Evolutionary conservation across 2,888 invertebrate species (phyloP).

Genomic region (Melipona beecheii): DNA sequence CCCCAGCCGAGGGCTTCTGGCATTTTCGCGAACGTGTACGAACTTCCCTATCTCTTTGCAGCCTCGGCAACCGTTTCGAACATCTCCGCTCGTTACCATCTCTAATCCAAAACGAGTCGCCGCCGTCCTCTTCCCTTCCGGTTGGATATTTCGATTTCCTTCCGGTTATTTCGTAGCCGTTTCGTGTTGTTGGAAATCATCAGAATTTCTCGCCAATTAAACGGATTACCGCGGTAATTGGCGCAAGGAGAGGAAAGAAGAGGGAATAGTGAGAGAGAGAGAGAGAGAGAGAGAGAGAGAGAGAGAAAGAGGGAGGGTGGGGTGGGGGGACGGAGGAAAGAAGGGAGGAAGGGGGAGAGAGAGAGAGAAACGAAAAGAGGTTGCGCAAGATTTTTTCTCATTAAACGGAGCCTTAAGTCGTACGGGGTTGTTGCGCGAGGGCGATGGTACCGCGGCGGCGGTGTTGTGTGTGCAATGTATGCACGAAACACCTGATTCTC

Average conservation of each 20-base stretch:
- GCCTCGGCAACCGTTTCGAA: neutral
- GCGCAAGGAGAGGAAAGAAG: neutral
- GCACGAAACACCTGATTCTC: slow-evolving; percentile 64
- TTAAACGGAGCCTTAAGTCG: slow-evolving; percentile 20
- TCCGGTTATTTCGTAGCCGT: neutral
- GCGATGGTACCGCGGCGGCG: slow-evolving; percentile 44
- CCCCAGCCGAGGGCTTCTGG: slow-evolving; percentile 13
- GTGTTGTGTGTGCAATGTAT: slow-evolving; percentile 24
- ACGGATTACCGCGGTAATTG: slow-evolving; percentile 37
- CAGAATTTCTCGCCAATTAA: slow-evolving; percentile 38
- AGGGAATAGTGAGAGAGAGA: neutral
- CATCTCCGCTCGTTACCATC: neutral
- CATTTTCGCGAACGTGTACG: slow-evolving; percentile 21
- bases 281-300: neutral
- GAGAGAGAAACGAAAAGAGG: neutral
- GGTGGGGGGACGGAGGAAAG: no score
- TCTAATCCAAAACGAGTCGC: neutral
- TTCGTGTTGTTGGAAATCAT: slow-evolving; percentile 1
- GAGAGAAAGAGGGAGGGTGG: neutral
- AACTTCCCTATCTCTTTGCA: neutral
- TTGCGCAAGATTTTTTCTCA: slow-evolving; percentile 16
- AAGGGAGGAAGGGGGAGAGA: neutral
- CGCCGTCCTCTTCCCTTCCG: neutral
- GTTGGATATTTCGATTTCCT: neutral
- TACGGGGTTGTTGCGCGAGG: slow-evolving; percentile 44